Percentiles rank a stretch among this genome's conserved stretches.
Evolutionary conservation across 2,888 invertebrate genomes (phyloP).

Genomic region (Dryocosmus kuriphilus): DNA sequence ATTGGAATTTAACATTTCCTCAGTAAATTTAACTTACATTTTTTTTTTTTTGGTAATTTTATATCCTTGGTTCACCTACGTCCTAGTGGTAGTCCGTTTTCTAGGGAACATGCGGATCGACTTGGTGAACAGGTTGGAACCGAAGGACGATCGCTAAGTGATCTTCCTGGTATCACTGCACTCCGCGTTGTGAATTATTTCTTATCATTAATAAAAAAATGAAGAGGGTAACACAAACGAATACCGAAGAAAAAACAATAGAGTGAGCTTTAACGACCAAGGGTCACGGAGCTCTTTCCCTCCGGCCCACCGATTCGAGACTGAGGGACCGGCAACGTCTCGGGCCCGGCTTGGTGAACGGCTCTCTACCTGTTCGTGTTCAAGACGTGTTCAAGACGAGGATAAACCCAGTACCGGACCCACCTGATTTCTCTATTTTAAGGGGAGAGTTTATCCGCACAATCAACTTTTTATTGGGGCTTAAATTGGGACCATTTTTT

Average conservation of each 20-base stretch:
- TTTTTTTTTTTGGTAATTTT: slow-evolving; percentile 10
- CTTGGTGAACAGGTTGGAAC: slow-evolving; percentile 10
- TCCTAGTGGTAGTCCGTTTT: slow-evolving; percentile 34
- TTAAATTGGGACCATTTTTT: neutral
- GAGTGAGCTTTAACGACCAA: slow-evolving; percentile 55
- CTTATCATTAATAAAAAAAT: neutral
- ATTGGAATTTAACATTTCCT: neutral
- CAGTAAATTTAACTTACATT: slow-evolving; percentile 16
- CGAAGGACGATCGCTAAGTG: slow-evolving; percentile 24
- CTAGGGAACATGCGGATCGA: slow-evolving; percentile 25
- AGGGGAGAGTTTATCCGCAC: slow-evolving; percentile 30
- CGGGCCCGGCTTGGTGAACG: slow-evolving; percentile 69
- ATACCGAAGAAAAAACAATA: neutral
- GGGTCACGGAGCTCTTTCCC: slow-evolving; percentile 76
- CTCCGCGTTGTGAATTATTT: neutral
- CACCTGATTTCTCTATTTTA: slow-evolving; percentile 27
- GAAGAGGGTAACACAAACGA: neutral
- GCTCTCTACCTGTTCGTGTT: slow-evolving; percentile 57
- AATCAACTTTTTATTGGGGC: neutral
- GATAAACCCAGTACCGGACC: slow-evolving; percentile 48
- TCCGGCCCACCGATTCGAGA: slow-evolving; percentile 76
- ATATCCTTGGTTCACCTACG: slow-evolving; percentile 38
- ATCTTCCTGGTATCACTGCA: slow-evolving; percentile 26
- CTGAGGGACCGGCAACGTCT: slow-evolving; percentile 66
- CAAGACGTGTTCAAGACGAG: slow-evolving; percentile 52